These are phyloP conservation scores for Resseliella maxima DNA, from an alignment of 2,888 invertebrate genomes.

Conservation along the genomic window DNA sequence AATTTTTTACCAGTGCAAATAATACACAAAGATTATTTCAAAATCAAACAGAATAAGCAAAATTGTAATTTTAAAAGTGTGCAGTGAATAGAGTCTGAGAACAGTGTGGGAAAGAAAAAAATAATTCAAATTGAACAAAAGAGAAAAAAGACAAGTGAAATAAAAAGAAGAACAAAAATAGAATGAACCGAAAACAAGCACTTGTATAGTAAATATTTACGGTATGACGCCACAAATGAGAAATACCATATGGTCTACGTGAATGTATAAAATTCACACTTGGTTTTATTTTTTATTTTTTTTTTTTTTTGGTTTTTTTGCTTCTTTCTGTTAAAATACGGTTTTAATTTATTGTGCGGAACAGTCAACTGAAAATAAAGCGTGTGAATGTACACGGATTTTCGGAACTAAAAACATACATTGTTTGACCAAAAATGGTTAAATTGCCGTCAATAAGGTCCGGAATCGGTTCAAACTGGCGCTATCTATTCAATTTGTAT, in stretches of 20 bases:
- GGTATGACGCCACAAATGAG: not conserved
- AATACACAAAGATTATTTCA: not conserved
- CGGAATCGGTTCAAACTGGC: not conserved
- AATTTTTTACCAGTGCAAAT: not conserved
- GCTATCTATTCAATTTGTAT: not conserved
- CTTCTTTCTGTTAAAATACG: too few species aligned
- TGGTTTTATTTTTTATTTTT: not conserved
- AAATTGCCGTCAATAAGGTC: not conserved
- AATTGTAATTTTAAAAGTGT: not conserved
- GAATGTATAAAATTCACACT: too few species aligned
- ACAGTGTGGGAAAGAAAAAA: not conserved
- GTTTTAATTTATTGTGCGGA: too few species aligned
- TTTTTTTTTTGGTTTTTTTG: not conserved
- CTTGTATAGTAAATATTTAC: slow-evolving; percentile 29
- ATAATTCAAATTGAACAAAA: not conserved
- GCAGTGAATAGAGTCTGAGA: not conserved
- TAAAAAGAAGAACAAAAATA: not conserved
- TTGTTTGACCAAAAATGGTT: not conserved
- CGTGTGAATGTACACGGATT: not conserved
- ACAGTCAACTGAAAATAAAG: too few species aligned
- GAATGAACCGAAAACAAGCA: not conserved
- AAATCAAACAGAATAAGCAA: not conserved
- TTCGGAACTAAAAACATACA: not conserved
- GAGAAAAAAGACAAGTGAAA: not conserved
- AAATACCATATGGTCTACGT: not conserved